Percentiles rank a stretch among this genome's conserved stretches.
phyloP scores from a whole-genome alignment of 1,140 invertebrate genomes.

The Plectrocnemia conspersa region DNA sequence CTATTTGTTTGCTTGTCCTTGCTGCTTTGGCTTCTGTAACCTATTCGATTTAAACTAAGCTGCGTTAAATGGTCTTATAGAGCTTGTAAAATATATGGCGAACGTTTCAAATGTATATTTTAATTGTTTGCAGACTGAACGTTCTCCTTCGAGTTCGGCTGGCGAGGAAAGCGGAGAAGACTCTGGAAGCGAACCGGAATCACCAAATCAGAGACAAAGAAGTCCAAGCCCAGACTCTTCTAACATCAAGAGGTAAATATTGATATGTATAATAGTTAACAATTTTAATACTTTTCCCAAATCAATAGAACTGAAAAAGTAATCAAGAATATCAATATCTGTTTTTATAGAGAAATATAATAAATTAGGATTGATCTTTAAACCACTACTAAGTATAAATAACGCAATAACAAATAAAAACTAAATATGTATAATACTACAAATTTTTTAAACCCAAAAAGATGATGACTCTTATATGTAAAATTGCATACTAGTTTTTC shows the following conservation, averaged over 20 bases:
- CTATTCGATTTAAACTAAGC: conserved; percentile 1
- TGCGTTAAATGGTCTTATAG: background rate
- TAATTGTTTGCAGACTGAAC: conserved; percentile 23
- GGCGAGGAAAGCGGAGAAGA: conserved; percentile 51
- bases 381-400: too few species aligned
- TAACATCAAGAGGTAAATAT: conserved; percentile 8
- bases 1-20: conserved; percentile 14
- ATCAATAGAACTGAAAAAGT: too few species aligned
- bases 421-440: too few species aligned
- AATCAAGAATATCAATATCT: too few species aligned
- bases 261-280: background rate
- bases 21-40: background rate
- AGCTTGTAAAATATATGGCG: background rate
- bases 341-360: too few species aligned
- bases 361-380: too few species aligned
- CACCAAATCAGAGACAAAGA: conserved; percentile 42
- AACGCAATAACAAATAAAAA: too few species aligned
- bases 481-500: too few species aligned
- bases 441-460: too few species aligned
- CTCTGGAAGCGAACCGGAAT: conserved; percentile 50
- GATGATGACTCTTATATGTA: too few species aligned
- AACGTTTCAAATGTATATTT: conserved; percentile 13
- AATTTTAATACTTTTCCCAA: too few species aligned
- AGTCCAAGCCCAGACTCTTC: conserved; percentile 30
- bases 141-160: conserved; percentile 42